phyloP scores from a whole-genome alignment of 1,140 invertebrate species.

The Nilaparvata lugens region DNA sequence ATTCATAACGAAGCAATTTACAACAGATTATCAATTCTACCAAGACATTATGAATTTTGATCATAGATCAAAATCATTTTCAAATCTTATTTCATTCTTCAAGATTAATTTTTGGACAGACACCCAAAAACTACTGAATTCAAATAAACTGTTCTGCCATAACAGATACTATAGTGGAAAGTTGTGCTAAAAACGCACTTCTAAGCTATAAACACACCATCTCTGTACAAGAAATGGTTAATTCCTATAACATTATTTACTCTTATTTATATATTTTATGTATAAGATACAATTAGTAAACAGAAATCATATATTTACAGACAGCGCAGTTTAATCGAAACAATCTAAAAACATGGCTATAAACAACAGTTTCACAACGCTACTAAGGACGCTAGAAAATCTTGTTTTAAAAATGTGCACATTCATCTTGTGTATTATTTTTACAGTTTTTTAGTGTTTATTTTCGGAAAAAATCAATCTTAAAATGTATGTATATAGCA shows the following conservation, averaged over 20 bases:
- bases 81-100: not conserved
- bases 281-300: not conserved
- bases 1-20: not conserved
- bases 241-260: conserved; percentile 3
- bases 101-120: not conserved
- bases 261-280: conserved; percentile 1
- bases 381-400: not conserved
- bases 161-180: conserved; percentile 1
- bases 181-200: conserved; percentile 18
- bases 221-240: conserved; percentile 12
- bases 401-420: not conserved
- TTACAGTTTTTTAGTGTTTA: not conserved
- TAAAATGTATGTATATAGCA: not conserved
- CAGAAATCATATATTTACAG: not conserved
- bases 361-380: not conserved
- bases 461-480: not conserved
- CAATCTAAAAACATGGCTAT: conserved; percentile 3
- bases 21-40: not conserved
- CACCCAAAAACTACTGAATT: not conserved
- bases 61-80: not conserved
- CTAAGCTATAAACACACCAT: conserved; percentile 9
- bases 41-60: not conserved
- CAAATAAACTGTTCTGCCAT: not conserved
- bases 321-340: not conserved
- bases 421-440: not conserved